Evolutionary conservation across 2,113 vertebrate genomes (phyloP).

Genomic region (Labeo rohita): DNA sequence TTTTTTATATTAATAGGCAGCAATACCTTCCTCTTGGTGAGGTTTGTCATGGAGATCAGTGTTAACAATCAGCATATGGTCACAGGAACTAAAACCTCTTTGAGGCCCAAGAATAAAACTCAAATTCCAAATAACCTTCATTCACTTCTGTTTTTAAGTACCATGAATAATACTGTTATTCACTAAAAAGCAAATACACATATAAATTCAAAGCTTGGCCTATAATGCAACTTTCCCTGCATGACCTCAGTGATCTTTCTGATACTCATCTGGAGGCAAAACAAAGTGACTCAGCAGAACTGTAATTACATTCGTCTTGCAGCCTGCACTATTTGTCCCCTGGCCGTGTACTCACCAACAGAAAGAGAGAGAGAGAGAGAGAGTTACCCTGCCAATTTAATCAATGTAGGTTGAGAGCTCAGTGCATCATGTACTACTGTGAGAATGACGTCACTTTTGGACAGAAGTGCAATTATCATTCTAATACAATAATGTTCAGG

Average conservation of each 20-base stretch:
- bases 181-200: background rate
- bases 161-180: background rate
- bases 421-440: background rate
- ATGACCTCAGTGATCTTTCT: constrained; percentile 3
- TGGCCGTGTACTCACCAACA: background rate
- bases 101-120: background rate
- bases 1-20: background rate
- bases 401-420: constrained; percentile 2
- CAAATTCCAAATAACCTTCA: background rate
- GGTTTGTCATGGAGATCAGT: constrained; percentile 6
- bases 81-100: background rate
- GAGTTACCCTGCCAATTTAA: background rate
- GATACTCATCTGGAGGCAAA: constrained; percentile 27
- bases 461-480: background rate
- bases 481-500: background rate
- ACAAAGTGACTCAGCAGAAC: constrained; percentile 26
- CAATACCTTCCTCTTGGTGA: background rate
- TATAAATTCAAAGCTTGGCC: background rate
- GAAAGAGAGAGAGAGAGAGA: background rate
- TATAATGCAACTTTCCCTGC: background rate
- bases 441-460: background rate
- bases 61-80: background rate
- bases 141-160: background rate
- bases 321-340: background rate
- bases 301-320: constrained; percentile 25